Evolutionary conservation across 2,113 vertebrate genomes (phyloP).

Genomic region (Dryoscopus gambensis): DNA sequence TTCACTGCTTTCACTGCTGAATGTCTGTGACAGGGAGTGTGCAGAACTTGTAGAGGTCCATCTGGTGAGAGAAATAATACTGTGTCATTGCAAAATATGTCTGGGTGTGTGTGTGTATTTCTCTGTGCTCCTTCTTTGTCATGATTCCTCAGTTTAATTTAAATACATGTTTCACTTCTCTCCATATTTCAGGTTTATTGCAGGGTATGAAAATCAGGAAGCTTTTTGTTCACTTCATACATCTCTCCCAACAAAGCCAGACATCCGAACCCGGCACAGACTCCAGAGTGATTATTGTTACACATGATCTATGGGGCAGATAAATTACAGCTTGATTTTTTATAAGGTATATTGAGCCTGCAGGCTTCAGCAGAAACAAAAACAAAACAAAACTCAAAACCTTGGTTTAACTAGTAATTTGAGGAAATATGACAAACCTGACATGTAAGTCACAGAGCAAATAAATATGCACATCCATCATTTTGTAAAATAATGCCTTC

Average conservation of each 20-base stretch:
- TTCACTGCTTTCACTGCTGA: background rate
- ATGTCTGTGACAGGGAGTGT: background rate
- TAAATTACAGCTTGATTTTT: conserved; percentile 64
- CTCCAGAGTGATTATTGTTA: conserved; percentile 57
- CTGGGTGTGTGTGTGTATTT: background rate
- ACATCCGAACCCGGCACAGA: background rate
- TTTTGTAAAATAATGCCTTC: conserved; percentile 34
- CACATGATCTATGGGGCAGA: conserved; percentile 69
- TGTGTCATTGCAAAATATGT: background rate
- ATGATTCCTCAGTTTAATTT: background rate
- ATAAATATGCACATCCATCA: conserved; percentile 70
- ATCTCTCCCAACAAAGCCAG: conserved; percentile 51
- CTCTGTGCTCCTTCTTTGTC: conserved; percentile 4
- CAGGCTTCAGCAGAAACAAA: conserved; percentile 41
- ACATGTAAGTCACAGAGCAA: conserved; percentile 58
- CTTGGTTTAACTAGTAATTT: conserved; percentile 63
- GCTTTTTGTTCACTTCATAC: conserved; percentile 58
- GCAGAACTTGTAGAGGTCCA: background rate
- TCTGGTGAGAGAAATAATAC: conserved; percentile 15
- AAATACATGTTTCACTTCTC: conserved; percentile 39
- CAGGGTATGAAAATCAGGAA: conserved; percentile 42
- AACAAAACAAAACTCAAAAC: conserved; percentile 41
- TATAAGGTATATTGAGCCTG: conserved; percentile 55
- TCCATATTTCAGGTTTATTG: conserved; percentile 60
- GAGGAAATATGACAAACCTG: conserved; percentile 63